Percentiles rank a stretch among this genome's conserved stretches.
Conservation (phyloP, 2,797 vertebrate genomes). For the Xenopus petersii region DNA sequence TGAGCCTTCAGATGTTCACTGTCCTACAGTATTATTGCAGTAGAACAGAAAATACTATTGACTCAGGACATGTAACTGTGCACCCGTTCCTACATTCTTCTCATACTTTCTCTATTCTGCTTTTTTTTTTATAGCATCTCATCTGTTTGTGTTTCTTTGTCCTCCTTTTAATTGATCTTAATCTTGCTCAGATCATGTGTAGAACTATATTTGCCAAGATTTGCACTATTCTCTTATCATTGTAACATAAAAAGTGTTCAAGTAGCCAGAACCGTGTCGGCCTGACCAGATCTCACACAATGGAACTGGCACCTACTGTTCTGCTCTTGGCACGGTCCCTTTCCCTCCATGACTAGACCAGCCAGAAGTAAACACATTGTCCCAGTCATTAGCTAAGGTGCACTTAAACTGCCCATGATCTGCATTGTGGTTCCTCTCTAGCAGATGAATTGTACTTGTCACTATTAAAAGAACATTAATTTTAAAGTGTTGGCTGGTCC, state of each 20-base stretch:
- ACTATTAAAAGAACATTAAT: slow-evolving; percentile 2
- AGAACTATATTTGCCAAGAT: slow-evolving; percentile 9
- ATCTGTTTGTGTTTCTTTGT: neutral
- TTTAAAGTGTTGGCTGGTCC: slow-evolving; percentile 1
- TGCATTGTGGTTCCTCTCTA: neutral
- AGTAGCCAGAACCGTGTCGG: slow-evolving; percentile 34
- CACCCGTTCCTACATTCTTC: no score
- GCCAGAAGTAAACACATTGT: slow-evolving; percentile 17
- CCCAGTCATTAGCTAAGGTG: neutral
- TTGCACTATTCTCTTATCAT: slow-evolving; percentile 27
- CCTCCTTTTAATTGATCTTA: neutral
- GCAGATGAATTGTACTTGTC: neutral
- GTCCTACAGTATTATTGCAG: no score
- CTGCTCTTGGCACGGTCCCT: slow-evolving; percentile 26
- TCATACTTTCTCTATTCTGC: no score
- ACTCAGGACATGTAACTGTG: no score
- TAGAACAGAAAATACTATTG: no score
- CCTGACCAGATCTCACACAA: slow-evolving; percentile 36
- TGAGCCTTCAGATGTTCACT: no score
- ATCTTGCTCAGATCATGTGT: no score
- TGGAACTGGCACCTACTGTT: slow-evolving; percentile 35
- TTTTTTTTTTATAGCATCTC: neutral
- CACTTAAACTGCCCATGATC: neutral
- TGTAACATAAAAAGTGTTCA: slow-evolving; percentile 32
- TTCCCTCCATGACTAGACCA: slow-evolving; percentile 6